Evolutionary conservation across 1,140 invertebrate species (phyloP), one percentile per base, ranked within the genome.

Genomic region (Zaprionus kolodkinae): DNA sequence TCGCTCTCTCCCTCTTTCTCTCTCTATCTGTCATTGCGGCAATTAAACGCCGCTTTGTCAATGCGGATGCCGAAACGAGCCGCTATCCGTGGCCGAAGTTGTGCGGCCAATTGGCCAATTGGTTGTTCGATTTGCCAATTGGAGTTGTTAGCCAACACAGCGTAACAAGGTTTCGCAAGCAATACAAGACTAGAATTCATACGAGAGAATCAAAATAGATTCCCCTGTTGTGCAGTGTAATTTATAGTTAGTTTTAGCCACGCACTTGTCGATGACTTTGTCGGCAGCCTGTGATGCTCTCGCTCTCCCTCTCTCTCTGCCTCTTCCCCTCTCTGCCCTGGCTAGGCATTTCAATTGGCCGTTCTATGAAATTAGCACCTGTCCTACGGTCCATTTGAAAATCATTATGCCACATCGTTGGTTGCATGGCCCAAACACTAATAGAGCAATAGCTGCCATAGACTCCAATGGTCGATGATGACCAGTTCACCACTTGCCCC

Each of bases 301-400:
- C 52, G 38, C 38, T 66, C 38, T 66, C 13, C 50, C 2, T 17
- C 45, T 21, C 17, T 10, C 45, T 21, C 43, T 17, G n/a, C n/a
- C 7, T 21, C 1, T 21, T 21, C 21, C 33, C 54, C 33, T 57
- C 60, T 55, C 62, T 78, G 65, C 62, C 45, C 64, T 66, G 69
- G 55, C 50, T 52, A 60, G 81, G 86, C 76, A 89, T 89, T 89
- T 89, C 85, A 89, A 89, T 89, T 89, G 84, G 85, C 85, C 81
- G 85, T 89, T 88, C 85, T 89, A 85, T 89, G 86, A 89, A 89
- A 89, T 89, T 89, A 89, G 85, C 85, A 89, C 85, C 85, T 89
- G 85, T 89, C 84, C 84, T 87, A 78, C 70, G 81, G 81, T 85
- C 81, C 84, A 89, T 85, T 89, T 81, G 61, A 85, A 89, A 89